Evolutionary conservation across 2,888 invertebrate genomes (phyloP).

Genomic region (Orthonevra nobilis): DNA sequence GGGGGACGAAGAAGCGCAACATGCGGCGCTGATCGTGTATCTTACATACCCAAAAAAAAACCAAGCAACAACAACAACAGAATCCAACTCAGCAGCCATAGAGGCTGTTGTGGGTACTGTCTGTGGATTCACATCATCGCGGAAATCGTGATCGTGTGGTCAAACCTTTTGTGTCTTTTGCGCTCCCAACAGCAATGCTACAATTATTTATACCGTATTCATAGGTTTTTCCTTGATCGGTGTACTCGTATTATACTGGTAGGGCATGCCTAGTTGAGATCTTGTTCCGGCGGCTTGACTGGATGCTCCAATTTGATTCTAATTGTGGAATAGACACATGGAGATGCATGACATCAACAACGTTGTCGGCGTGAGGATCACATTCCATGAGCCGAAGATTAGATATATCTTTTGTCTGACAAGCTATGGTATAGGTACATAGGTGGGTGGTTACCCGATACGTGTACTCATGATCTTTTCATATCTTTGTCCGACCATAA

Average conservation of each 20-base stretch:
- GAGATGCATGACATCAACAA: constrained; percentile 46
- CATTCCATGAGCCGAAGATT: constrained; percentile 47
- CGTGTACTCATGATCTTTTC: no score
- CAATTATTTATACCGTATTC: constrained; percentile 69
- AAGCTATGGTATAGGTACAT: constrained; percentile 27
- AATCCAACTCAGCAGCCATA: constrained; percentile 3
- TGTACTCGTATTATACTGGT: not conserved
- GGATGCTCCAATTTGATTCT: constrained; percentile 65
- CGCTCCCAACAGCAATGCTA: constrained; percentile 68
- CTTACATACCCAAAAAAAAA: constrained; percentile 47
- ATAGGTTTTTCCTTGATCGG: constrained; percentile 58
- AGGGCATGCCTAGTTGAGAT: constrained; percentile 24
- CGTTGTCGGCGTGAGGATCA: constrained; percentile 50
- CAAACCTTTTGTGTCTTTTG: constrained; percentile 69
- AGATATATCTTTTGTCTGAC: constrained; percentile 5
- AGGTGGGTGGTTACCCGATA: constrained; percentile 30
- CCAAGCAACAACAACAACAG: constrained; percentile 8
- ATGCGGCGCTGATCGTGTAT: constrained; percentile 66
- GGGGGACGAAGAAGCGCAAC: constrained; percentile 46
- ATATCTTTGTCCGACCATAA: no score
- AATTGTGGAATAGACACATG: constrained; percentile 65
- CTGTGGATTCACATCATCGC: constrained; percentile 68
- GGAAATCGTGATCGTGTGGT: constrained; percentile 70
- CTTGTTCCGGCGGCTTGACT: constrained; percentile 19
- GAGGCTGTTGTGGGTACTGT: constrained; percentile 14